Evolutionary conservation across 2,113 vertebrate genomes (phyloP).

Genomic region (Laticauda laticaudata): DNA sequence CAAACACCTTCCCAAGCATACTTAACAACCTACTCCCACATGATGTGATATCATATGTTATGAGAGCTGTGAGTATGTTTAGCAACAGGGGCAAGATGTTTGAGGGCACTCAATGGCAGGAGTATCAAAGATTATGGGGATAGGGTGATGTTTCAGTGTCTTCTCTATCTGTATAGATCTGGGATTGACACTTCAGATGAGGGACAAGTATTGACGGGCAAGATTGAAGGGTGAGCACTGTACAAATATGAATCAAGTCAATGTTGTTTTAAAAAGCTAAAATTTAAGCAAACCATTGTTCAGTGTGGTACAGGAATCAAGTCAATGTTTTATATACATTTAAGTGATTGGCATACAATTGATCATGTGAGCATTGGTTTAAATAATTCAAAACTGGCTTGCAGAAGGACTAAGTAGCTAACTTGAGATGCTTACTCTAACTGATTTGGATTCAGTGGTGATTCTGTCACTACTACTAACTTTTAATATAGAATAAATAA

Average conservation of each 20-base stretch:
- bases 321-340: not conserved
- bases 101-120: not conserved
- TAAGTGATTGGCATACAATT: not conserved
- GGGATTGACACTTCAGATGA: not conserved
- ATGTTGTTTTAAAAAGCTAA: not conserved
- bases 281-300: not conserved
- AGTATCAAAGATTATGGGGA: not conserved
- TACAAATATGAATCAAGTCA: not conserved
- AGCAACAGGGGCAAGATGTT: not conserved
- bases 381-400: not conserved
- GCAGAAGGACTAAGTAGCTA: not conserved
- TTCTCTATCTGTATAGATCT: not conserved
- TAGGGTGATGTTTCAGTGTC: not conserved
- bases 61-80: not conserved
- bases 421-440: not conserved
- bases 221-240: not conserved
- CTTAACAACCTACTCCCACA: not conserved
- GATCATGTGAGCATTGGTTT: not conserved
- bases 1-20: not conserved
- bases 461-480: not conserved
- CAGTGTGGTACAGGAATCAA: not conserved
- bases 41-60: not conserved
- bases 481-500: not conserved
- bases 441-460: not conserved
- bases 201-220: not conserved